Conservation (phyloP, 1,140 invertebrate species). For the Camponotus pennsylvanicus region DNA sequence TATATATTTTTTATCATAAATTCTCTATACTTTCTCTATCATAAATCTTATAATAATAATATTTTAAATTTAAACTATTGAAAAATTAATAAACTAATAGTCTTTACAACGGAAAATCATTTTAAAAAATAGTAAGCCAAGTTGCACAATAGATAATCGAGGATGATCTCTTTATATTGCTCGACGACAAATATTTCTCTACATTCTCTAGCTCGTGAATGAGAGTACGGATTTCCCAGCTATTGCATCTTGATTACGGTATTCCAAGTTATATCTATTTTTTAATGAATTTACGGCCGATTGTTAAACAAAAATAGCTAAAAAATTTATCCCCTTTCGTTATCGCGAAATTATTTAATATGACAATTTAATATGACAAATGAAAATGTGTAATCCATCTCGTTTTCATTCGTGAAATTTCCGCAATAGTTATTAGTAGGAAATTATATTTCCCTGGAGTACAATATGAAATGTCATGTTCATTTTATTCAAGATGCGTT, state of each 20-base stretch:
- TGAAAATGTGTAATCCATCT: neutral
- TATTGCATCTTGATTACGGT: constrained; percentile 22
- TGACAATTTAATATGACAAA: neutral
- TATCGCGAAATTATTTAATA: constrained; percentile 14
- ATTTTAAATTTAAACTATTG: neutral
- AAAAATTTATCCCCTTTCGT: neutral
- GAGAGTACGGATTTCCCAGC: neutral
- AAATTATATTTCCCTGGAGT: neutral
- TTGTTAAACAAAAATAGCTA: neutral
- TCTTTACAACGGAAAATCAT: neutral
- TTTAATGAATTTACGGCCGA: neutral
- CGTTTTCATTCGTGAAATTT: neutral
- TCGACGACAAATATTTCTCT: constrained; percentile 11
- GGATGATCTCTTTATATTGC: constrained; percentile 19
- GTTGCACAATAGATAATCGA: constrained; percentile 30
- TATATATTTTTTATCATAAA: neutral
- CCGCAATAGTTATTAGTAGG: neutral
- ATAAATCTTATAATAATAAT: neutral
- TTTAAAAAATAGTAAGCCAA: neutral
- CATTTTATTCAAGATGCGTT: constrained; percentile 31
- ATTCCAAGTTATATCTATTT: neutral
- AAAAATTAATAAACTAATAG: neutral
- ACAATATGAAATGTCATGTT: constrained; percentile 47
- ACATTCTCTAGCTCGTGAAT: neutral
- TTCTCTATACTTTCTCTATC: neutral